Evolutionary conservation across 2,888 invertebrate species (phyloP).

Genomic region (Nudaria mundana): DNA sequence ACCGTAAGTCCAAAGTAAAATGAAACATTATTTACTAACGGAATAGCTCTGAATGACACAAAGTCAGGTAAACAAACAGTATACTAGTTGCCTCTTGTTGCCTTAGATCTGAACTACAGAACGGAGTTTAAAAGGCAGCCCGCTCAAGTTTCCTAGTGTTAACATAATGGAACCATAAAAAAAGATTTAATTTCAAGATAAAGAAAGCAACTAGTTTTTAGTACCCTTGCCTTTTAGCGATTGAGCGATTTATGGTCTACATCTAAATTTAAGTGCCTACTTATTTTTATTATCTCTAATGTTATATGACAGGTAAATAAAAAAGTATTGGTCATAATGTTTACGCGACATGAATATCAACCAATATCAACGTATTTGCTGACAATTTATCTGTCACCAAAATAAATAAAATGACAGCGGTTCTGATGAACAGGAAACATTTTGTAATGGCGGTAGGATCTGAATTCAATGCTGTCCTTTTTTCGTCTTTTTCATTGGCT

Average conservation of each 20-base stretch:
- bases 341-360: constrained; percentile 24
- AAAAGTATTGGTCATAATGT: constrained; percentile 25
- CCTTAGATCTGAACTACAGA: too few relatives aligned
- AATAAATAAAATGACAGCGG: constrained; percentile 13
- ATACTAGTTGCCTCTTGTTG: too few relatives aligned
- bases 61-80: too few relatives aligned
- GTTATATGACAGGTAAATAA: constrained; percentile 27
- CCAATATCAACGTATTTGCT: constrained; percentile 18
- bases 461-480: background rate
- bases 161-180: too few relatives aligned
- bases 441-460: background rate
- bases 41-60: too few relatives aligned
- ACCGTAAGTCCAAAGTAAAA: too few relatives aligned
- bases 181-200: too few relatives aligned
- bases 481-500: too few relatives aligned
- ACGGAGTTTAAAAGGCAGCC: too few relatives aligned
- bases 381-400: constrained; percentile 20
- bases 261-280: constrained; percentile 22
- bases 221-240: too few relatives aligned
- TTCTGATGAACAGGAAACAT: constrained; percentile 1
- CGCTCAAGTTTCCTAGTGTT: too few relatives aligned
- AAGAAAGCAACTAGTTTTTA: background rate
- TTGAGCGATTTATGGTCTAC: constrained; percentile 23
- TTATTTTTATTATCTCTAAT: constrained; percentile 33
- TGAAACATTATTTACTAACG: too few relatives aligned